Evolutionary conservation across 2,888 invertebrate genomes (phyloP).

Genomic region (Rhamnusium bicolor): DNA sequence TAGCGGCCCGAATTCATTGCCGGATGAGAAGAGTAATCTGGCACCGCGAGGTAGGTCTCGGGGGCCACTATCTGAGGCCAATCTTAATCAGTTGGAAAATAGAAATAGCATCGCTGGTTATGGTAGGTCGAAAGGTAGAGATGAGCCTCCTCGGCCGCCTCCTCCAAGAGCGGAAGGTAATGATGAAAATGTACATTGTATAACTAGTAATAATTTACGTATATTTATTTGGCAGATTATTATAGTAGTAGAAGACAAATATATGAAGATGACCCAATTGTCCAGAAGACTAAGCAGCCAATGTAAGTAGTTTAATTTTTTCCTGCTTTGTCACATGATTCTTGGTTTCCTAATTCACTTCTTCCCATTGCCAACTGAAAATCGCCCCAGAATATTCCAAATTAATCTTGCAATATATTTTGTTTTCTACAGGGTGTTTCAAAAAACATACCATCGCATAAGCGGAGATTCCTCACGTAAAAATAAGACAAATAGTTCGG

Average conservation of each 20-base stretch:
- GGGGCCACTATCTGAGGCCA: slow-evolving; percentile 79
- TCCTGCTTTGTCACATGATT: too few relatives aligned
- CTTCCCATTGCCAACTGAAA: too few relatives aligned
- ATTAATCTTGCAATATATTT: too few relatives aligned
- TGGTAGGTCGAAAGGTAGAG: slow-evolving; percentile 71
- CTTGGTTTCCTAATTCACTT: too few relatives aligned
- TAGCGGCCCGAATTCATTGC: slow-evolving; percentile 60
- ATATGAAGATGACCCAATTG: slow-evolving; percentile 86
- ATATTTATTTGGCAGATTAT: slow-evolving; percentile 84
- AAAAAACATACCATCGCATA: too few relatives aligned
- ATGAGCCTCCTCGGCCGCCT: slow-evolving; percentile 89
- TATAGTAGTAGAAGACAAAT: slow-evolving; percentile 85
- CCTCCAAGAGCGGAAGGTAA: slow-evolving; percentile 88
- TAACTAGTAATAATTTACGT: too few relatives aligned
- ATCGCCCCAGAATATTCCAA: too few relatives aligned
- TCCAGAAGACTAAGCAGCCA: slow-evolving; percentile 83
- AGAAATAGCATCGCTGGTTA: slow-evolving; percentile 71
- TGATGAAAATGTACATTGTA: background rate
- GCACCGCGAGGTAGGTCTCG: slow-evolving; percentile 76
- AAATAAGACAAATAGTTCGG: too few relatives aligned
- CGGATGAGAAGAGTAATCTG: slow-evolving; percentile 81
- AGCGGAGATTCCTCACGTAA: too few relatives aligned
- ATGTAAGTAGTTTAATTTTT: slow-evolving; percentile 74
- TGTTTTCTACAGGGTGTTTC: too few relatives aligned
- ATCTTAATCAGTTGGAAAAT: slow-evolving; percentile 76